Evolutionary conservation across 2,113 vertebrate species (phyloP).

Genomic region (Ictalurus punctatus): DNA sequence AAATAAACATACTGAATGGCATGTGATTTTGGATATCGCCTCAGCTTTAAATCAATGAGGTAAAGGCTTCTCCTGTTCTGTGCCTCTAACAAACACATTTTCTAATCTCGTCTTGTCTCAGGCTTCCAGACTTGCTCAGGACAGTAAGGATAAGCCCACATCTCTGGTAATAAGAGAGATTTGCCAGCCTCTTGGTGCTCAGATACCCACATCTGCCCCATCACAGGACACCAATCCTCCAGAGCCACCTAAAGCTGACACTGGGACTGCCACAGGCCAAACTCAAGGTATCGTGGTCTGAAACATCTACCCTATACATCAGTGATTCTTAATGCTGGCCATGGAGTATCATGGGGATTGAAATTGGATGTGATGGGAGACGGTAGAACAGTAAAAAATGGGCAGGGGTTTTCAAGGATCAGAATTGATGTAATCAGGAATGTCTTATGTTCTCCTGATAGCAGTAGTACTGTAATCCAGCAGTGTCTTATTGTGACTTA

Average conservation of each 20-base stretch:
- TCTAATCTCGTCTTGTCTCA: conserved; percentile 44
- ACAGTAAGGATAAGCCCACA: conserved; percentile 78
- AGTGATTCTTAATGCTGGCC: neutral
- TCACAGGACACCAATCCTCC: conserved; percentile 68
- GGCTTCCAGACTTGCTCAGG: conserved; percentile 70
- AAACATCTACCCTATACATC: neutral
- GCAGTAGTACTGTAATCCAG: neutral
- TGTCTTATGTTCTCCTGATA: too few relatives aligned
- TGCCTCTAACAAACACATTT: neutral
- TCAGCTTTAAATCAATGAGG: neutral
- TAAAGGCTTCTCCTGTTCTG: neutral
- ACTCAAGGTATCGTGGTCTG: conserved; percentile 64
- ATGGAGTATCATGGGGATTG: neutral
- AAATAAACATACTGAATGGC: neutral
- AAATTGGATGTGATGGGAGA: neutral
- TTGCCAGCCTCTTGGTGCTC: conserved; percentile 59
- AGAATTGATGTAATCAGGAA: neutral
- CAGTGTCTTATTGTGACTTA: neutral
- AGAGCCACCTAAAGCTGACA: conserved; percentile 70
- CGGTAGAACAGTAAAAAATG: neutral
- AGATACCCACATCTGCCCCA: conserved; percentile 60
- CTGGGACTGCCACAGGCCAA: conserved; percentile 62
- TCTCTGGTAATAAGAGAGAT: conserved; percentile 74
- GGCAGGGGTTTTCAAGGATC: neutral
- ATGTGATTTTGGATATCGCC: neutral